phyloP scores from a whole-genome alignment of 2,797 vertebrate species.

The Melanotaenia boesemani region DNA sequence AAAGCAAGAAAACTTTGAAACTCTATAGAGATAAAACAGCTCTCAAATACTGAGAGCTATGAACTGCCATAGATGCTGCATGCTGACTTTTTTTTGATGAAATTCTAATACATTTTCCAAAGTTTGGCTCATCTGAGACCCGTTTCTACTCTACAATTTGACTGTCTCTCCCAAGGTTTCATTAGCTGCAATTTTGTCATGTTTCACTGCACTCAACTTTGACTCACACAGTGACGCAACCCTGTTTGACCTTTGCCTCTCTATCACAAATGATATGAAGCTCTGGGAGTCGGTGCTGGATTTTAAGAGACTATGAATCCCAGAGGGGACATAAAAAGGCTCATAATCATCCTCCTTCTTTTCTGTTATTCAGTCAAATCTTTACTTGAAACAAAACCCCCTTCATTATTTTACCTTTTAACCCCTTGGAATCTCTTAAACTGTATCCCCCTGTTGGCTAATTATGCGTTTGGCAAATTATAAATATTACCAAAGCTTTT shows the following conservation, averaged over 20 bases:
- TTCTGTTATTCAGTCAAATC: constrained; percentile 8
- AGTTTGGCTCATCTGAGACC: not conserved
- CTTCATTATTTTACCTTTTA: not conserved
- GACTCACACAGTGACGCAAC: constrained; percentile 2
- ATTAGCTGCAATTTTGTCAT: constrained; percentile 31
- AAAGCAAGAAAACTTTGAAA: not conserved
- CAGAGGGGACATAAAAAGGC: constrained; percentile 9
- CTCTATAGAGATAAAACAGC: no score
- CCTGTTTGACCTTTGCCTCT: constrained; percentile 34
- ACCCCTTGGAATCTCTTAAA: not conserved
- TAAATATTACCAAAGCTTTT: not conserved
- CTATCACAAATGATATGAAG: constrained; percentile 21
- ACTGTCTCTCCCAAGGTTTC: constrained; percentile 13
- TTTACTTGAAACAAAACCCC: constrained; percentile 16
- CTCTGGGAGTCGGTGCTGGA: constrained; percentile 10
- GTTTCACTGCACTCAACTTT: constrained; percentile 13
- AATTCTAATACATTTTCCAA: not conserved
- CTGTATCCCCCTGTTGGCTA: not conserved
- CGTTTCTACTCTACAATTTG: not conserved
- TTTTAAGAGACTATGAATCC: constrained; percentile 20
- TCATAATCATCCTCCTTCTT: not conserved
- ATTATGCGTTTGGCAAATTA: constrained; percentile 3
- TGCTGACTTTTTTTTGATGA: not conserved
- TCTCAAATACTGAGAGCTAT: no score
- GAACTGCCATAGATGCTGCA: not conserved